A percentile compares a stretch with the other conserved stretches of the same genome.
phyloP scores from a whole-genome alignment of 1,140 invertebrate genomes.

The Drosophila yakuba region DNA sequence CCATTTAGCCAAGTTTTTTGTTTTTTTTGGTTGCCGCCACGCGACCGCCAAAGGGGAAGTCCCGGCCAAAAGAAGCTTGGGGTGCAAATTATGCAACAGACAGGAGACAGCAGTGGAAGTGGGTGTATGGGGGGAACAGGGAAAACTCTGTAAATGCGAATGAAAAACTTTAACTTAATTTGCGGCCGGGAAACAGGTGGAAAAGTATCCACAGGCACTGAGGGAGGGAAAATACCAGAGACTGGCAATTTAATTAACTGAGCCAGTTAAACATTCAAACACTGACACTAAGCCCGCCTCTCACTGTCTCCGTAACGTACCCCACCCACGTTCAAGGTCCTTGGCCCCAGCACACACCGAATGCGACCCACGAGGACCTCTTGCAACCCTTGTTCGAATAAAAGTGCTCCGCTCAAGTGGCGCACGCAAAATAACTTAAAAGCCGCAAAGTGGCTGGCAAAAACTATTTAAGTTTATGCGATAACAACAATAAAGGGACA shows the following conservation, averaged over 20 bases:
- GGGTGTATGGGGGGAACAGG: not conserved
- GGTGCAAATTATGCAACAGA: conserved; percentile 66
- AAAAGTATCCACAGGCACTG: conserved; percentile 10
- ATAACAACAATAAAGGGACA: conserved; percentile 74
- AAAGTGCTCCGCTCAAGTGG: conserved; percentile 63
- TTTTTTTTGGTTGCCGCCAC: conserved; percentile 20
- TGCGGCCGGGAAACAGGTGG: conserved; percentile 45
- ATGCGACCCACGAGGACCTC: conserved; percentile 17
- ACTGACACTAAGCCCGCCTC: conserved; percentile 23
- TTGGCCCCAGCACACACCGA: conserved; percentile 25
- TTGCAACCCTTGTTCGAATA: conserved; percentile 32
- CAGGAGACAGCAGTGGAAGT: conserved; percentile 2
- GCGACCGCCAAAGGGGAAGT: conserved; percentile 53
- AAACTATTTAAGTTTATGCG: conserved; percentile 81
- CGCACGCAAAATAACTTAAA: conserved; percentile 81
- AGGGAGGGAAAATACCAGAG: not conserved
- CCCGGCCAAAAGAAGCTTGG: conserved; percentile 32
- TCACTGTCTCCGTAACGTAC: conserved; percentile 23
- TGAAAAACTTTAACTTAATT: conserved; percentile 50
- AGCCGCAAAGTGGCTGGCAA: conserved; percentile 80
- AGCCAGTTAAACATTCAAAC: conserved; percentile 56
- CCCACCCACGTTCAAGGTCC: conserved; percentile 20
- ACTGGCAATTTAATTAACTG: conserved; percentile 59
- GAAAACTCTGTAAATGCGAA: conserved; percentile 23
- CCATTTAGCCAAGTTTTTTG: conserved; percentile 61